phyloP scores from a whole-genome alignment of 2,888 invertebrate genomes.

The Hedya salicella region DNA sequence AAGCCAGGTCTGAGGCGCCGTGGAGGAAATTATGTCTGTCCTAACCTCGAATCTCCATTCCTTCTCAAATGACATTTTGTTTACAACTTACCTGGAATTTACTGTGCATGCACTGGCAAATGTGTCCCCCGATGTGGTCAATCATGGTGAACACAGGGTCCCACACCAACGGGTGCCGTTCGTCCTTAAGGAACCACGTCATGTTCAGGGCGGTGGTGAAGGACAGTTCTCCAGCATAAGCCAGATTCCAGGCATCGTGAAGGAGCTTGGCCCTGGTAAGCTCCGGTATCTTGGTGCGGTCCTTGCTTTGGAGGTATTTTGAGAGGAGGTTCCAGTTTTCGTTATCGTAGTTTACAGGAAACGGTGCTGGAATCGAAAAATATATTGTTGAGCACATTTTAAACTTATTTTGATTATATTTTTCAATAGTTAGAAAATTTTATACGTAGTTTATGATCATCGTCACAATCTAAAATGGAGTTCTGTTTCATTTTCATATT shows the following conservation, averaged over 20 bases:
- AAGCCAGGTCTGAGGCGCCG: slow-evolving; percentile 92
- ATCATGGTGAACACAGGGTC: slow-evolving; percentile 93
- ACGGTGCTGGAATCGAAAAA: slow-evolving; percentile 86
- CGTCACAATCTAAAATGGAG: too few relatives aligned
- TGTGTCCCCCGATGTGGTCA: slow-evolving; percentile 91
- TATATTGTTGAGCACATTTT: neutral
- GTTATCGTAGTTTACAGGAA: slow-evolving; percentile 92
- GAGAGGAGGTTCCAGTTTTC: slow-evolving; percentile 91
- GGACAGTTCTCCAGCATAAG: slow-evolving; percentile 90
- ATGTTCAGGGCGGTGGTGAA: slow-evolving; percentile 91
- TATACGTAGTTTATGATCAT: too few relatives aligned
- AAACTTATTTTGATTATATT: too few relatives aligned
- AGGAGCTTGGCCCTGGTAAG: slow-evolving; percentile 90
- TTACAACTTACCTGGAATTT: slow-evolving; percentile 88
- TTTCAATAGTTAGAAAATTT: too few relatives aligned
- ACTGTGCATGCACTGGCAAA: slow-evolving; percentile 85
- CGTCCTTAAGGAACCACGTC: slow-evolving; percentile 90
- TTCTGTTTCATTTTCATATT: too few relatives aligned
- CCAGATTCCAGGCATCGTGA: slow-evolving; percentile 92
- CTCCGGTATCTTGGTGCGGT: slow-evolving; percentile 86
- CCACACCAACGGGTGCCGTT: slow-evolving; percentile 91
- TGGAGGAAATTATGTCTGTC: too few relatives aligned
- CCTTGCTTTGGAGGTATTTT: slow-evolving; percentile 84
- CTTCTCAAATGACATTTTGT: too few relatives aligned
- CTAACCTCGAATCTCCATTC: too few relatives aligned